Evolutionary conservation across 2,113 vertebrate genomes (phyloP), one percentile per base, ranked within the genome.

Genomic region (Cranoglanis bouderius): DNA sequence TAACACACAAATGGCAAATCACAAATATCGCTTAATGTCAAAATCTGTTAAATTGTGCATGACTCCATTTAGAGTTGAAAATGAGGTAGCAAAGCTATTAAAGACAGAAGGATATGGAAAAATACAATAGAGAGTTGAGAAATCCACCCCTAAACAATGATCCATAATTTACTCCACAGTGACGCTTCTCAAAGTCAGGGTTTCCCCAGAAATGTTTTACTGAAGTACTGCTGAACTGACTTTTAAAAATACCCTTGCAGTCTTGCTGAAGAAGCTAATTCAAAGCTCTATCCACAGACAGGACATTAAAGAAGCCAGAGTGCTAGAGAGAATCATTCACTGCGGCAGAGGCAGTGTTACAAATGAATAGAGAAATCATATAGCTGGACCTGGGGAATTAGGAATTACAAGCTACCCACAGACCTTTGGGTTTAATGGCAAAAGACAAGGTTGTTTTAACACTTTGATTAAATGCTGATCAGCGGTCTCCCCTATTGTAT

Each of bases 211-310:
- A 55, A 57, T 24, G 24, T 83, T 82, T 53, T 51, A 70, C 43
- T n/a, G 46, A 72, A 43, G 38, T 63, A 38, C 61, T 18, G 61
- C 86, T 87, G 61, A 40, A 63, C 19, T 5, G n/a, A 49, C 38
- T 57, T 84, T 46, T 84, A 51, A 88, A 84, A 24, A 9, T 13
- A 82, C 24, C 13, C 19, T 72, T 35, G 14, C 51, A 84, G 82
- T 91, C 92, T 87, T 88, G 51, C 75, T 74, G 91, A 90, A 90
- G 84, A 91, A 90, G 85, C 85, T 91, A 92, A 92, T 91, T 94
- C 90, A 88, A 91, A 92, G 51, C 82, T 84, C 91, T 84, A 92
- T 46, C 51, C 91, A 89, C 91, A 92, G 93, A 94, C 83, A 92
- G 90, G 87, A 90, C 89, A 88, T 90, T 91, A 90, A 93, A 90